Evolutionary conservation across 2,113 vertebrate species (phyloP).

Genomic region (Hippocampus abdominalis): DNA sequence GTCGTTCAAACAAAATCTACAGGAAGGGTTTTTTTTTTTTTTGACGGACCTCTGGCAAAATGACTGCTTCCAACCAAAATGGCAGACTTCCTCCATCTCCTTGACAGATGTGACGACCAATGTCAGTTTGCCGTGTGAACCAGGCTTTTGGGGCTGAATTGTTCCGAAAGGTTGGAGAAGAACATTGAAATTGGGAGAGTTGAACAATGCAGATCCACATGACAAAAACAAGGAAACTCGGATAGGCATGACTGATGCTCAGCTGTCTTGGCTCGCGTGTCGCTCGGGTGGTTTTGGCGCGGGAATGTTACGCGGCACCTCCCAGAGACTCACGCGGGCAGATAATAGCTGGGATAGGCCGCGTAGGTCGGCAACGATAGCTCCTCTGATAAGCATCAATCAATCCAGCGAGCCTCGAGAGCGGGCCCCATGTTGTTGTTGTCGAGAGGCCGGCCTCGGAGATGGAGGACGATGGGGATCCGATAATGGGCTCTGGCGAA

Average conservation of each 20-base stretch:
- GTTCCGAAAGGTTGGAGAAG: background rate
- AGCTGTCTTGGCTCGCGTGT: background rate
- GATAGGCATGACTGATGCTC: background rate
- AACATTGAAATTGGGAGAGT: background rate
- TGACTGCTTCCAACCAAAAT: background rate
- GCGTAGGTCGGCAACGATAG: slow-evolving; percentile 61
- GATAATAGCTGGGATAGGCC: slow-evolving; percentile 48
- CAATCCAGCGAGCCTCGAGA: slow-evolving; percentile 40
- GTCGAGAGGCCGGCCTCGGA: slow-evolving; percentile 34
- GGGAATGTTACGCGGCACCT: slow-evolving; percentile 19
- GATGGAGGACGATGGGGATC: slow-evolving; percentile 48
- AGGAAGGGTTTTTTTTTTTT: too few species aligned
- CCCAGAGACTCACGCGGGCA: slow-evolving; percentile 32
- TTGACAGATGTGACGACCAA: background rate
- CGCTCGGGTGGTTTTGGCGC: slow-evolving; percentile 29
- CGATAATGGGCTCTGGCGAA: slow-evolving; percentile 56
- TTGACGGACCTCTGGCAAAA: too few species aligned
- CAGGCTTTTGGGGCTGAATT: background rate
- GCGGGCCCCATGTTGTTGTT: slow-evolving; percentile 45
- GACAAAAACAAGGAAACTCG: background rate
- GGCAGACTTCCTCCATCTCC: background rate
- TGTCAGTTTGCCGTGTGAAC: background rate
- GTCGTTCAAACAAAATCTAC: background rate
- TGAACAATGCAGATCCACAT: background rate
- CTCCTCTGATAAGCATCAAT: slow-evolving; percentile 63